Evolutionary conservation across 2,113 vertebrate genomes (phyloP).

Genomic region (Chauna torquata): DNA sequence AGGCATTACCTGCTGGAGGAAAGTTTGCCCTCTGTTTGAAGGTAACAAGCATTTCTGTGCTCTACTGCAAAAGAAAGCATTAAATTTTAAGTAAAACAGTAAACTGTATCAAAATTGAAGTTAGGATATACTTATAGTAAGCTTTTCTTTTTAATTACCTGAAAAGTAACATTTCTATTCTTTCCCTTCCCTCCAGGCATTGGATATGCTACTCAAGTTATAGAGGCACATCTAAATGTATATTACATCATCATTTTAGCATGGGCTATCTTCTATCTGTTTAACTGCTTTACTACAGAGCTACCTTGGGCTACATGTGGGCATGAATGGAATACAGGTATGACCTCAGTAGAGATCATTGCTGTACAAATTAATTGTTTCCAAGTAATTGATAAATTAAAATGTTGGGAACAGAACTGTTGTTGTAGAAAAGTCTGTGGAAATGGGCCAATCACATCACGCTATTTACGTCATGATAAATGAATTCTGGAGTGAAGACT

Average conservation of each 20-base stretch:
- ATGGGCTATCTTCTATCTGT: constrained; percentile 99
- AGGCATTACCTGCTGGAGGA: constrained; percentile 98
- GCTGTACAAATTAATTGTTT: background rate
- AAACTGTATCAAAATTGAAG: background rate
- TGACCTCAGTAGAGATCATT: background rate
- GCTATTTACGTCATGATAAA: background rate
- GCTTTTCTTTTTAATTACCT: background rate
- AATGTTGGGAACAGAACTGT: background rate
- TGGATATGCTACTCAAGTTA: constrained; percentile 97
- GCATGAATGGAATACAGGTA: constrained; percentile 98
- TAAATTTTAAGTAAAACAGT: background rate
- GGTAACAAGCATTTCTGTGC: constrained; percentile 73
- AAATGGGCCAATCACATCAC: background rate
- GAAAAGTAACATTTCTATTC: background rate
- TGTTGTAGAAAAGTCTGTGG: background rate
- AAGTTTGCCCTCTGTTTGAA: constrained; percentile 96
- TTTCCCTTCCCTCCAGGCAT: constrained; percentile 84
- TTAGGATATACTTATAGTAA: background rate
- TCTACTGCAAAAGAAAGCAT: background rate
- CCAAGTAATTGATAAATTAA: background rate
- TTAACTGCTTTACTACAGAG: constrained; percentile 96
- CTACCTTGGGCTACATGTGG: constrained; percentile 97
- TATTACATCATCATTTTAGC: constrained; percentile 98
- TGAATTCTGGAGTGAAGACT: background rate
- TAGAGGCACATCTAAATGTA: constrained; percentile 94